Evolutionary conservation across 1,140 invertebrate species (phyloP).

Genomic region (Drosophila ananassae): DNA sequence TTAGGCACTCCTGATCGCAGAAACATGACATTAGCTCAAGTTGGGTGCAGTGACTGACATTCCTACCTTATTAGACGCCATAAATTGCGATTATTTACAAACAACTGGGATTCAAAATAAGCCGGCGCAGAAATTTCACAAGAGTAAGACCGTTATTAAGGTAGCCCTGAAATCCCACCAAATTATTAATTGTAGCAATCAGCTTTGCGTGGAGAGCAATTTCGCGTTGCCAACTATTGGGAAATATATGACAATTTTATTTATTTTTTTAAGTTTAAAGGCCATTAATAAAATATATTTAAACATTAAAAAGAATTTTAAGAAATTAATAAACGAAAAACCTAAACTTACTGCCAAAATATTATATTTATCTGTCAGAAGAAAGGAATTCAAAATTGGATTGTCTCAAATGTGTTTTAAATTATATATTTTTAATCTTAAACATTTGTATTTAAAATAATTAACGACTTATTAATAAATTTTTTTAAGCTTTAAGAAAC

Average conservation of each 20-base stretch:
- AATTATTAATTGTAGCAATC: background rate
- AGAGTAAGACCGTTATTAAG: conserved; percentile 16
- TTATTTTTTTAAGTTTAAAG: too few relatives aligned
- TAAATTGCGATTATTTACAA: conserved; percentile 7
- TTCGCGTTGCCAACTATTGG: background rate
- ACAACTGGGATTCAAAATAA: background rate
- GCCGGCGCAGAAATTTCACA: conserved; percentile 64
- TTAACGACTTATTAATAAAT: background rate
- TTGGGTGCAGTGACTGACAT: background rate
- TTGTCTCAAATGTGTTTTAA: too few relatives aligned
- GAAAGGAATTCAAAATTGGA: too few relatives aligned
- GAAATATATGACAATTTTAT: too few relatives aligned
- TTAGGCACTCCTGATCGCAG: conserved; percentile 48
- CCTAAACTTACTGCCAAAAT: too few relatives aligned
- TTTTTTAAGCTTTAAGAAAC: background rate
- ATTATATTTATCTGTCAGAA: too few relatives aligned
- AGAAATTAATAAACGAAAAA: too few relatives aligned
- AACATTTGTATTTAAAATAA: background rate
- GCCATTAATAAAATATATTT: too few relatives aligned
- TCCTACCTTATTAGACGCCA: conserved; percentile 64
- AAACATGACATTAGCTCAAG: background rate
- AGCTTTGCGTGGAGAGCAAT: background rate
- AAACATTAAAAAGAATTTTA: too few relatives aligned
- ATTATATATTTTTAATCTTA: background rate
- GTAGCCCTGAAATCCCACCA: background rate